phyloP scores from a whole-genome alignment of 2,113 vertebrate genomes.

The Zosterops borbonicus region DNA sequence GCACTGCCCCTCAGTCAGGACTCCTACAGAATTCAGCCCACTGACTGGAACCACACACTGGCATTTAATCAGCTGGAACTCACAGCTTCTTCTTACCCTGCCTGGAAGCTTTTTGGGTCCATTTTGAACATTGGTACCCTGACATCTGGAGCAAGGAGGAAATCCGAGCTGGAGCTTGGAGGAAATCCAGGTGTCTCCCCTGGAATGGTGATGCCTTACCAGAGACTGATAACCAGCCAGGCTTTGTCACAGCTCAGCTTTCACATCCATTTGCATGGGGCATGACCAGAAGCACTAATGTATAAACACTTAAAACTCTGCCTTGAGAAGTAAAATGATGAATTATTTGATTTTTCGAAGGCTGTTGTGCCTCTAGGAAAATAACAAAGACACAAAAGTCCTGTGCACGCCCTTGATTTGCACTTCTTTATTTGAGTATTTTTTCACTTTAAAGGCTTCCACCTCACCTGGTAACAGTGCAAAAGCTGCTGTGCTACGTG shows the following conservation, averaged over 20 bases:
- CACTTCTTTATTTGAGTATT: background rate
- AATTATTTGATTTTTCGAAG: background rate
- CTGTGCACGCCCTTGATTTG: background rate
- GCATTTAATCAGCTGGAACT: background rate
- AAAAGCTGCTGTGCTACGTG: background rate
- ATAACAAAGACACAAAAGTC: background rate
- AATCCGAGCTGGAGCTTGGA: too few species aligned
- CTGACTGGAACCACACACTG: background rate
- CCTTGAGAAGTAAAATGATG: background rate
- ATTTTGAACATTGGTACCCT: background rate
- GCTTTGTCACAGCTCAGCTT: background rate
- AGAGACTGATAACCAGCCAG: background rate
- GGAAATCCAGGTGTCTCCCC: background rate
- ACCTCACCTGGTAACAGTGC: background rate
- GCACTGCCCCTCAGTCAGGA: background rate
- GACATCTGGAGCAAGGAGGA: background rate
- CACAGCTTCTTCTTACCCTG: background rate
- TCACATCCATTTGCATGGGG: background rate
- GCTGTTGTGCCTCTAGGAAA: background rate
- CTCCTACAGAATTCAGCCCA: background rate
- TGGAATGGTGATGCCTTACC: background rate
- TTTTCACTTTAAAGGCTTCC: background rate
- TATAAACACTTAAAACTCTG: background rate
- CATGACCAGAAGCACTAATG: background rate
- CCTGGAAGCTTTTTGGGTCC: background rate